Conservation (phyloP, 2,888 invertebrate genomes). For the Euplagia quadripunctaria region DNA sequence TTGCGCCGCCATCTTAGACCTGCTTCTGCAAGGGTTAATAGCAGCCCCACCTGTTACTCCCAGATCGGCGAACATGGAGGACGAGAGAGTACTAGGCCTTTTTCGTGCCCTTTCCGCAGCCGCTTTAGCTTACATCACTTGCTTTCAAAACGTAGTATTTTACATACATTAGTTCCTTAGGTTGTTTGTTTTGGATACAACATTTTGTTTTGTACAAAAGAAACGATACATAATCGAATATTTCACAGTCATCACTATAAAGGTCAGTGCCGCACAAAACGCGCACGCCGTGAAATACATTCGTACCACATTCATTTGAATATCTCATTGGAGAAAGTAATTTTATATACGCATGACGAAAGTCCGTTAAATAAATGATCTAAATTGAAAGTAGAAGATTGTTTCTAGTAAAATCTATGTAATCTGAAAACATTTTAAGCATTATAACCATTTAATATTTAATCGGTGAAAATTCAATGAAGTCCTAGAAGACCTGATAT, state of each 20-base stretch:
- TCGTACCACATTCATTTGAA: slow-evolving; percentile 37
- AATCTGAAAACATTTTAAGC: background rate
- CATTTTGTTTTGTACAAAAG: background rate
- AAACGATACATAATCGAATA: background rate
- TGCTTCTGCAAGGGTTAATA: background rate
- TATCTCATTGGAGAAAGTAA: slow-evolving; percentile 39
- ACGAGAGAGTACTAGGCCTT: background rate
- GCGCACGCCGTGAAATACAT: slow-evolving; percentile 37
- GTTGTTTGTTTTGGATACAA: too few relatives aligned
- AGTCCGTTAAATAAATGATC: slow-evolving; percentile 7
- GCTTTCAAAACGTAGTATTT: background rate
- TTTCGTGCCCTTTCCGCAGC: background rate
- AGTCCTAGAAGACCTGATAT: too few relatives aligned
- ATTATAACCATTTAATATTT: too few relatives aligned
- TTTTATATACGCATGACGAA: slow-evolving; percentile 28
- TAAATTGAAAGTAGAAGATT: background rate
- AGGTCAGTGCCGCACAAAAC: slow-evolving; percentile 32
- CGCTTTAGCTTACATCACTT: background rate
- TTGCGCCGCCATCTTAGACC: background rate
- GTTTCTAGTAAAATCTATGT: background rate
- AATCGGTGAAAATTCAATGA: too few relatives aligned
- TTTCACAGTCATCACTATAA: slow-evolving; percentile 3
- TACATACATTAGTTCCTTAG: too few relatives aligned
- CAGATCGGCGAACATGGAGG: background rate
- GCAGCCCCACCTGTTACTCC: background rate